Base-by-base conservation (phyloP, 2,888 invertebrate species). In the Leistus spinibarbis region DNA sequence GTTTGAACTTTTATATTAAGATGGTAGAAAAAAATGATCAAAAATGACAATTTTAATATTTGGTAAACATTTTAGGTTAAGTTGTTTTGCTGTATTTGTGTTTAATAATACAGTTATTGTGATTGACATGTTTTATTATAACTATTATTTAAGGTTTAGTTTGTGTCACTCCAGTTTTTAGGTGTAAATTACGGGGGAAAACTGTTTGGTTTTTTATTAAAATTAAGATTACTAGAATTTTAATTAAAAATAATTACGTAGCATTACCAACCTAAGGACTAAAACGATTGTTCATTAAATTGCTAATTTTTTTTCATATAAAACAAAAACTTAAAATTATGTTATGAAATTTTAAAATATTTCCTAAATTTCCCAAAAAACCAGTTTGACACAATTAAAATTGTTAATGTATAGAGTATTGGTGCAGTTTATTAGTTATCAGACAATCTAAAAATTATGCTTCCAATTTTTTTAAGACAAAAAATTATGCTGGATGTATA, bases 91-190 rank as follows among this genome's bases (percentile, higher is more conserved):
- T 57, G 17, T 19, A 9, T 64, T 22, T 64, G 23, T 64, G 20
- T 64, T 64, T 22, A 4, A 22, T 64, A 23, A 64, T 64, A 20
- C 64, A 64, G 64, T 40, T n/a, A 23, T 63, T 64, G 64, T 64
- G 64, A 64, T 64, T 23, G 22, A 64, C 23, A 23, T 10, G 9
- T 63, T n/a, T 63, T 63, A 40, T 63, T 22, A 64, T 23, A n/a
- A 64, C 13, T 64, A n/a, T 24, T 64, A 64, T 63, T 63, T 23
- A 24, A 10, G 24, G 16, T 62, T 62, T 62, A 62, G 10, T 19
- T 40, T 40, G 40, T 40, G 40, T 40, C 40, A 40, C 40, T 40
- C 40, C 13, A 40, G 40, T 40, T 40, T 40, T 40, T 40, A 40
- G 40, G 40, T n/a, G n/a, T 40, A 40, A 40, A 40, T 40, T 40